phyloP scores from a whole-genome alignment of 1,140 invertebrate species.

The Calephelis nemesis region DNA sequence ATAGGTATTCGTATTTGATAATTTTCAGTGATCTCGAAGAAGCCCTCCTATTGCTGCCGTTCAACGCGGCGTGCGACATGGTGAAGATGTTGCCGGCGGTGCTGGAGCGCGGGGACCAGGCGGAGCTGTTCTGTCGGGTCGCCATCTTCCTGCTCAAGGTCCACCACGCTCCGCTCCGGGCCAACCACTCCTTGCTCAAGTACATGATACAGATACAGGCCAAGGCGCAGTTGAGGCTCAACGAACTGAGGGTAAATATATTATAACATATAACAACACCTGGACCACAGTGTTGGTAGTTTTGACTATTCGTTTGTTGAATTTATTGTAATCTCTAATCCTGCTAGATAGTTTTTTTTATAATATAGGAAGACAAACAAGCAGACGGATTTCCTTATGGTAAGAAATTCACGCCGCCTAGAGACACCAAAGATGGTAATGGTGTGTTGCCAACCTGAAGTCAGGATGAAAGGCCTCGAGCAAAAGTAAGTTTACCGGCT shows the following conservation, averaged over 20 bases:
- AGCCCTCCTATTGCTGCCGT: slow-evolving; percentile 91
- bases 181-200: slow-evolving; percentile 84
- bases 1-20: no score
- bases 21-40: slow-evolving; percentile 92
- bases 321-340: no score
- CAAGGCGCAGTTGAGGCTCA: slow-evolving; percentile 80
- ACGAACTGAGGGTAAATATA: slow-evolving; percentile 82
- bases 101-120: slow-evolving; percentile 83
- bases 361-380: no score
- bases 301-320: no score
- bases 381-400: no score
- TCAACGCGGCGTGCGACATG: slow-evolving; percentile 89
- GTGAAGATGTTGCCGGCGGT: slow-evolving; percentile 86
- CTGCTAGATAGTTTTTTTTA: no score
- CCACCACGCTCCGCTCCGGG: slow-evolving; percentile 91
- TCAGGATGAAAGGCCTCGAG: no score
- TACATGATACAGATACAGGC: slow-evolving; percentile 84
- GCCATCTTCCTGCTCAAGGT: slow-evolving; percentile 90
- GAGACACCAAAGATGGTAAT: no score
- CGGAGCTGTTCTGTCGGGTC: slow-evolving; percentile 88
- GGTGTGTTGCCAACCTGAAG: no score
- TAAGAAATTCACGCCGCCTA: no score
- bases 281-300: no score
- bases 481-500: no score
- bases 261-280: background rate